Base-by-base conservation (phyloP, 2,113 vertebrate genomes). In the Hippoglossus stenolepis region DNA sequence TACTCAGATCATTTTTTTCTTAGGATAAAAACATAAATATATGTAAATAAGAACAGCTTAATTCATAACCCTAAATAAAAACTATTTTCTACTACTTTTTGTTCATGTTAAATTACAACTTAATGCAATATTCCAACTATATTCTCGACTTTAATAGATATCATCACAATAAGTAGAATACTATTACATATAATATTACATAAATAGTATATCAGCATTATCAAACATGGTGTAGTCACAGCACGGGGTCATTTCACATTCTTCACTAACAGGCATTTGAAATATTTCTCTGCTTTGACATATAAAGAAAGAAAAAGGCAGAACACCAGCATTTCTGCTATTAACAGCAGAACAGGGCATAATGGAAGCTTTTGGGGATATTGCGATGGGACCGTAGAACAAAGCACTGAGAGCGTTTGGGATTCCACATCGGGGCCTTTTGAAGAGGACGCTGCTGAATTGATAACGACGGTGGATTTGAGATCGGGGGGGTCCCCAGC, bases 391-490 rank as follows among this genome's bases (percentile, higher is more conserved):
- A 63, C 63, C 5, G 58, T 6, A 70, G 73, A 90, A 85, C 76
- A 84, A 82, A 87, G 76, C 72, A 3, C 47, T 17, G 7, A 69
- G 28, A 77, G 71, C 69, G 71, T 87, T 75, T 80, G 71, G 65
- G 77, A 83, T 82, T 87, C 60, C 62, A 2, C 72, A 2, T 8
- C 3, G 43, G 81, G 80, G 57, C 20, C 23, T 54, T 87, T 85
- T 73, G 56, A 84, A 86, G 73, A 84, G 53, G 69, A 72, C 28
- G 28, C 65, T 10, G 24, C 66, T 53, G 74, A 85, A 84, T 75
- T 75, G 72, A 85, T 82, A 85, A 89, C 47, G 51, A 88, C 7
- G 49, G 61, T n/a, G 57, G 76, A 73, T 85, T 79, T 73, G 59
- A 13, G 15, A 64, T 14, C 3, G 74, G 21, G 62, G 68, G 4